phyloP scores from a whole-genome alignment of 1,140 invertebrate species.

The Rhynchophorus ferrugineus region DNA sequence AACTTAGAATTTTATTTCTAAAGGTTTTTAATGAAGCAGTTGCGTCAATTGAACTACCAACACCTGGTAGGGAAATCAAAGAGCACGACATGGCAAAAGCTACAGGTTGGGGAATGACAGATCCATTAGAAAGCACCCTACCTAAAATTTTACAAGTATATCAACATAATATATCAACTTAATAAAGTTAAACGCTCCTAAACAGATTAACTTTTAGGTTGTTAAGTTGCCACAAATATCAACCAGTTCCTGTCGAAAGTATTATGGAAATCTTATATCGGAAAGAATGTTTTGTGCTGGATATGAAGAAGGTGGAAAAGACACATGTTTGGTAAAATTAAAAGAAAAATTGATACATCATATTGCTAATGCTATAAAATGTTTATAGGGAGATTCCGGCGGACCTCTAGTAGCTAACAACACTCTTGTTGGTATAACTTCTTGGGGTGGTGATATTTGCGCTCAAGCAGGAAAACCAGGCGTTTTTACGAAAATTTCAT shows the following conservation, averaged over 20 bases:
- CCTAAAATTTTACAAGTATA: neutral
- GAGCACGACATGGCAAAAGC: neutral
- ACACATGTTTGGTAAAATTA: constrained; percentile 34
- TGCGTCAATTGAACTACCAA: neutral
- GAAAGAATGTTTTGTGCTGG: constrained; percentile 43
- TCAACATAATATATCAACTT: neutral
- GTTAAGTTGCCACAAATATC: constrained; percentile 13
- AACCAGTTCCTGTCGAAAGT: constrained; percentile 7
- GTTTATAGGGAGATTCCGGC: constrained; percentile 46
- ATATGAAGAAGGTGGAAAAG: constrained; percentile 33
- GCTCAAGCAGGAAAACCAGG: constrained; percentile 50
- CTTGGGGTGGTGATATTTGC: constrained; percentile 53
- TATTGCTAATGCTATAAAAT: neutral
- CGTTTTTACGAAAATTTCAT: constrained; percentile 53
- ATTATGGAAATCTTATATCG: constrained; percentile 21
- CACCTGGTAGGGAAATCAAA: neutral
- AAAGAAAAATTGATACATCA: neutral
- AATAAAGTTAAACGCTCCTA: neutral
- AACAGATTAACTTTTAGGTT: neutral
- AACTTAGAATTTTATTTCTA: no score
- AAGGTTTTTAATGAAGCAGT: neutral
- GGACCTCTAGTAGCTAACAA: constrained; percentile 45
- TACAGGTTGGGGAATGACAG: neutral
- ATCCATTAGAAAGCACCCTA: neutral
- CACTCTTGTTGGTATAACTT: constrained; percentile 50